These are phyloP conservation scores for Chrysina gloriosa DNA, from an alignment of 2,888 invertebrate genomes.

Conservation along the genomic window DNA sequence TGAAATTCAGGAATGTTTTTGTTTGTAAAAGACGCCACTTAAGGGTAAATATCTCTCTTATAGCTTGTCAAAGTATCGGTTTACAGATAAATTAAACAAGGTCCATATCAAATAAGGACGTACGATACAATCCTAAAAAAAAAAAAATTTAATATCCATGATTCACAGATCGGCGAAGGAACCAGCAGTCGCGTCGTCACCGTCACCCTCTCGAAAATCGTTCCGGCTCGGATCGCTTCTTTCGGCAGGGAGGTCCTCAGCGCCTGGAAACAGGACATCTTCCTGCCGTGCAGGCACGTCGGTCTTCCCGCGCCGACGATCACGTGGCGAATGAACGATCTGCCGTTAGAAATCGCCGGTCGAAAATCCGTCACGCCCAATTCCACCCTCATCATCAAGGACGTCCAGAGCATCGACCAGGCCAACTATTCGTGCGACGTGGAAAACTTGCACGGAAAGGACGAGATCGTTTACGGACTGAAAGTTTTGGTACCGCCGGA, in stretches of 20 bases:
- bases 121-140: no score
- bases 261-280: conserved; percentile 90
- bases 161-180: conserved; percentile 78
- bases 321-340: conserved; percentile 83
- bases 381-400: conserved; percentile 81
- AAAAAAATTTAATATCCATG: not conserved
- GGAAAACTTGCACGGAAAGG: conserved; percentile 85
- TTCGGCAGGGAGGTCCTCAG: conserved; percentile 83
- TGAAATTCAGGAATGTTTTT: no score
- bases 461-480: conserved; percentile 83
- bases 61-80: no score
- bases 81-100: no score
- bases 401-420: conserved; percentile 83
- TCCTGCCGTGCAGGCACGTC: conserved; percentile 85
- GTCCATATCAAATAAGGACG: no score
- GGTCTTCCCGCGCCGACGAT: conserved; percentile 83
- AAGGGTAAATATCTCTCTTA: no score
- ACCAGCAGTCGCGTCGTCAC: conserved; percentile 82
- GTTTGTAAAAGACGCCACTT: no score
- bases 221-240: conserved; percentile 89
- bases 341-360: conserved; percentile 77
- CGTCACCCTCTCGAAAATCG: conserved; percentile 80
- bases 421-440: conserved; percentile 92
- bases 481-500: conserved; percentile 86
- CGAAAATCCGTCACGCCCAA: conserved; percentile 75